Conservation (phyloP, 2,113 vertebrate species). For the Tyto alba region DNA sequence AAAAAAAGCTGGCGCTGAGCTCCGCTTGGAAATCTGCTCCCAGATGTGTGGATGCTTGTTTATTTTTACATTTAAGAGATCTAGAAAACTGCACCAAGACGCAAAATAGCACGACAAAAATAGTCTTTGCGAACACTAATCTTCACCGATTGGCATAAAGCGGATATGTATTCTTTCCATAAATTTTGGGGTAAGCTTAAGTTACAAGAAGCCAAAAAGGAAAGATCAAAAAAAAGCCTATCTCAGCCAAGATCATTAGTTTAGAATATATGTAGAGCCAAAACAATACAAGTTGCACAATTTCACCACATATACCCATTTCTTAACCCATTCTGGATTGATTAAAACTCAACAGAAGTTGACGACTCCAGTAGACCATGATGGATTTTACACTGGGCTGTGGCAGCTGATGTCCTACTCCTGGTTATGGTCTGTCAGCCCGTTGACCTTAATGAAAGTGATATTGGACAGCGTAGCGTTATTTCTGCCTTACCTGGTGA, state of each 20-base stretch:
- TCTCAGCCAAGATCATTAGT: constrained; percentile 1
- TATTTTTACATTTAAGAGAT: background rate
- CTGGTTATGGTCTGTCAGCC: background rate
- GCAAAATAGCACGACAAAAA: background rate
- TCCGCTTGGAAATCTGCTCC: background rate
- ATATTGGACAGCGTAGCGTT: background rate
- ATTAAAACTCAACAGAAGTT: background rate
- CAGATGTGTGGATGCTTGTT: constrained; percentile 42
- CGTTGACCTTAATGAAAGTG: background rate
- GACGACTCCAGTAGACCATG: accelerated
- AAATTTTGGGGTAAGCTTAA: background rate
- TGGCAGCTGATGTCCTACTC: background rate
- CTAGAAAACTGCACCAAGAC: constrained; percentile 14
- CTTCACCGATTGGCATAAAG: background rate
- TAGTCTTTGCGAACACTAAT: background rate
- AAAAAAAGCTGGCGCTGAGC: background rate
- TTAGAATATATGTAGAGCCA: background rate
- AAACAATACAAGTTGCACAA: background rate
- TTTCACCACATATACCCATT: background rate
- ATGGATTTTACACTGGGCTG: background rate
- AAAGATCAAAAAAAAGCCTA: background rate
- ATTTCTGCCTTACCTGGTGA: background rate
- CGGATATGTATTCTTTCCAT: background rate
- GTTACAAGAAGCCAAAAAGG: background rate
- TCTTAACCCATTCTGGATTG: constrained; percentile 26